phyloP scores from a whole-genome alignment of 2,888 invertebrate species.

The Cosmia trapezina region DNA sequence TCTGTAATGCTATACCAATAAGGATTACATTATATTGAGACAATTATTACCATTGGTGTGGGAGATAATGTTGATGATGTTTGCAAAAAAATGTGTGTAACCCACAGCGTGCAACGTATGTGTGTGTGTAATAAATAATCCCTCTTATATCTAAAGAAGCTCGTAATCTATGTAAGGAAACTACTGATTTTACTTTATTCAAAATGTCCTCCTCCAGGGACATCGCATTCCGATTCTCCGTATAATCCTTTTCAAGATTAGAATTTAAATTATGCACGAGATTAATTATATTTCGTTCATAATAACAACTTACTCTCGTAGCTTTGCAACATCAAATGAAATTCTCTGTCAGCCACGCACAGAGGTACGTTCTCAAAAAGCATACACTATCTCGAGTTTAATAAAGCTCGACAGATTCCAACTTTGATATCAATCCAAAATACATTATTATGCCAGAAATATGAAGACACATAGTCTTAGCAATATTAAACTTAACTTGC shows the following conservation, averaged over 20 bases:
- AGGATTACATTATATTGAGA: neutral
- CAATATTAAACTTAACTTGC: conserved; percentile 36
- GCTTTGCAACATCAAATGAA: conserved; percentile 37
- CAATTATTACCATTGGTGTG: too few relatives aligned
- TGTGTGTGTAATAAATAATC: neutral
- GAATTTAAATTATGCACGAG: conserved; percentile 13
- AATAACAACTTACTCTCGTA: conserved; percentile 20
- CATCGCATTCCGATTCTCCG: neutral
- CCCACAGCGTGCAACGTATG: too few relatives aligned
- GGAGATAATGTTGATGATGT: neutral
- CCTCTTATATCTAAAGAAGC: neutral
- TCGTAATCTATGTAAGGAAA: conserved; percentile 7
- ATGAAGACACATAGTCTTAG: conserved; percentile 23
- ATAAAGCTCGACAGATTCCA: conserved; percentile 30
- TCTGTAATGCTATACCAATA: neutral
- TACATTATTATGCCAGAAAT: conserved; percentile 22
- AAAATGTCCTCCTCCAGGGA: neutral
- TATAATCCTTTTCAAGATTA: conserved; percentile 27
- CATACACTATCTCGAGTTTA: conserved; percentile 16
- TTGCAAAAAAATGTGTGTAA: neutral
- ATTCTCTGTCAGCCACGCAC: conserved; percentile 15
- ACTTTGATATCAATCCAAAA: conserved; percentile 42
- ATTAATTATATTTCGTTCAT: conserved; percentile 36
- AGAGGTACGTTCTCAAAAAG: conserved; percentile 14
- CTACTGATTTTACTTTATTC: conserved; percentile 7